Conservation (phyloP, 2,797 vertebrate genomes). For the Anabas testudineus region DNA sequence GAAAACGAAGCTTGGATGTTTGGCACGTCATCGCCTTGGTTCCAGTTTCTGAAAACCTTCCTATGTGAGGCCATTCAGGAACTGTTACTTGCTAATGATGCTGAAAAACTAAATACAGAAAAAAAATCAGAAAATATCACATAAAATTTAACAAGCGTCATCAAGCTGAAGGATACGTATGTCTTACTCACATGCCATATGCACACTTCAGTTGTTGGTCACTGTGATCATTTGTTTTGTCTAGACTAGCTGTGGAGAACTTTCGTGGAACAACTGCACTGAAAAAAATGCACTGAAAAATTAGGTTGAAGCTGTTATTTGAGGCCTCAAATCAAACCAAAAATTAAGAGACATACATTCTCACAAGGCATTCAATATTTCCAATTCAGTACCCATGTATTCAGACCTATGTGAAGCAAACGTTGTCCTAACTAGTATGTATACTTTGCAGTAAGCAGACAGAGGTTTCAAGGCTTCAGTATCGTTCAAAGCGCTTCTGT, state of each 20-base stretch:
- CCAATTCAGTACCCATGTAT: no score
- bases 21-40: background rate
- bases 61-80: background rate
- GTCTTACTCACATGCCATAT: background rate
- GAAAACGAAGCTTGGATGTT: background rate
- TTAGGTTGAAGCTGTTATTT: background rate
- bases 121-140: background rate
- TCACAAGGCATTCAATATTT: no score
- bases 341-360: background rate
- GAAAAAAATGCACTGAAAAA: background rate
- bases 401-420: no score
- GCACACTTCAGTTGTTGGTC: background rate
- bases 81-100: background rate
- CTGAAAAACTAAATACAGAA: background rate
- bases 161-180: background rate
- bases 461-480: no score
- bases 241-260: background rate
- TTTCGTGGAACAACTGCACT: background rate
- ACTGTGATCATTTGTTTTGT: background rate
- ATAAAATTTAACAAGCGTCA: background rate
- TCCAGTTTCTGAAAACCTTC: background rate
- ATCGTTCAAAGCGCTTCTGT: no score
- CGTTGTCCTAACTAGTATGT: no score
- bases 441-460: no score
- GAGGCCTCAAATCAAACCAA: background rate